Conservation (phyloP, 2,888 invertebrate species). For the Rhagonycha lutea region DNA sequence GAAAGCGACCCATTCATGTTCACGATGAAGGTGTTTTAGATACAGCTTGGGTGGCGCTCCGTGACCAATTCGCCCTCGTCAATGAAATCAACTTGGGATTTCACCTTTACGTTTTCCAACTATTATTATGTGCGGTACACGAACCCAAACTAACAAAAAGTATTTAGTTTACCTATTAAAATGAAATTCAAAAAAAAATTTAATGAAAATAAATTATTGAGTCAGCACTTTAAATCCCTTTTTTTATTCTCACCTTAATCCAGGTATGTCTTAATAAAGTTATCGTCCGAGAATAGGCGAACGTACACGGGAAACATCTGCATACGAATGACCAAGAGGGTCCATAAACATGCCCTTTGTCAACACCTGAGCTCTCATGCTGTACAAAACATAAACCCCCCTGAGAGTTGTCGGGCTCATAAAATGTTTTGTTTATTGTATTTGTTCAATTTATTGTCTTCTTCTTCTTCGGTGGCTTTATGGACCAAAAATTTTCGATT, state of each 20-base stretch:
- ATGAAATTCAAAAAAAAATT: background rate
- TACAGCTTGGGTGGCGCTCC: constrained; percentile 50
- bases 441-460: constrained; percentile 51
- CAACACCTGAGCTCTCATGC: constrained; percentile 47
- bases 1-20: constrained; percentile 50
- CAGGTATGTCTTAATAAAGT: constrained; percentile 45
- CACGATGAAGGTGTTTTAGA: constrained; percentile 47
- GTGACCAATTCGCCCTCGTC: constrained; percentile 34
- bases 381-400: constrained; percentile 40
- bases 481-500: constrained; percentile 42
- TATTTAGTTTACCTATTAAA: background rate
- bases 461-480: constrained; percentile 45
- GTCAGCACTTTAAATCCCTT: constrained; percentile 14
- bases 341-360: constrained; percentile 51
- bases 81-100: constrained; percentile 26
- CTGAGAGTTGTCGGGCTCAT: constrained; percentile 46
- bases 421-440: constrained; percentile 52
- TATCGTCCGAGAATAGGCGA: constrained; percentile 39
- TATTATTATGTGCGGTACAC: background rate
- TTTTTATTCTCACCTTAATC: constrained; percentile 31
- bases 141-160: background rate
- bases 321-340: constrained; percentile 47
- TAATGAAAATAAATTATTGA: background rate
- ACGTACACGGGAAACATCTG: constrained; percentile 39
- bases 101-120: constrained; percentile 15